Conservation (phyloP, 2,113 vertebrate genomes). For the Sebastes fasciatus region DNA sequence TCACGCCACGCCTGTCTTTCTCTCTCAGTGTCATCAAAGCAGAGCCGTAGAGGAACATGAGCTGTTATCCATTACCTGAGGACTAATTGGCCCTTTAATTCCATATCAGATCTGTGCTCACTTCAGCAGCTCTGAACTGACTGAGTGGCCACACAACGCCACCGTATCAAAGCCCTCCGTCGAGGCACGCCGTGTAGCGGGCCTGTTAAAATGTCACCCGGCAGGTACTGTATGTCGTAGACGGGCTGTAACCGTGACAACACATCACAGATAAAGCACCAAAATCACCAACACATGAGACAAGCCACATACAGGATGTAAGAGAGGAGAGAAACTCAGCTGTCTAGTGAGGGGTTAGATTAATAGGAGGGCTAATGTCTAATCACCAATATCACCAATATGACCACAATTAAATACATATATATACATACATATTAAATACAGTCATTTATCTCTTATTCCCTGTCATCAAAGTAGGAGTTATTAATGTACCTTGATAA, state of each 20-base stretch:
- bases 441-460: neutral
- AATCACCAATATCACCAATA: neutral
- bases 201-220: slow-evolving; percentile 1
- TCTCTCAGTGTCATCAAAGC: slow-evolving; percentile 52
- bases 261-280: neutral
- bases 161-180: slow-evolving; percentile 37
- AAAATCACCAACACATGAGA: neutral
- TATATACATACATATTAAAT: too few relatives aligned
- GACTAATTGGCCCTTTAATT: slow-evolving; percentile 73
- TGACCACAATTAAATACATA: neutral
- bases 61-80: slow-evolving; percentile 54
- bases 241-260: neutral
- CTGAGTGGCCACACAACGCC: slow-evolving; percentile 3
- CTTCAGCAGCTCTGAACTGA: slow-evolving; percentile 38
- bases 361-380: neutral
- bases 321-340: neutral
- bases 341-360: too few relatives aligned
- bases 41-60: slow-evolving; percentile 31
- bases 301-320: neutral
- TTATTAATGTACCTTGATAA: neutral
- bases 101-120: slow-evolving; percentile 51
- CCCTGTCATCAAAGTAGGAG: neutral
- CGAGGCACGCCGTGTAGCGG: neutral
- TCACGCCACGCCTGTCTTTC: slow-evolving; percentile 48
- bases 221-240: neutral